Base-by-base conservation (phyloP, 2,888 invertebrate species). In the Lycia hirtaria region DNA sequence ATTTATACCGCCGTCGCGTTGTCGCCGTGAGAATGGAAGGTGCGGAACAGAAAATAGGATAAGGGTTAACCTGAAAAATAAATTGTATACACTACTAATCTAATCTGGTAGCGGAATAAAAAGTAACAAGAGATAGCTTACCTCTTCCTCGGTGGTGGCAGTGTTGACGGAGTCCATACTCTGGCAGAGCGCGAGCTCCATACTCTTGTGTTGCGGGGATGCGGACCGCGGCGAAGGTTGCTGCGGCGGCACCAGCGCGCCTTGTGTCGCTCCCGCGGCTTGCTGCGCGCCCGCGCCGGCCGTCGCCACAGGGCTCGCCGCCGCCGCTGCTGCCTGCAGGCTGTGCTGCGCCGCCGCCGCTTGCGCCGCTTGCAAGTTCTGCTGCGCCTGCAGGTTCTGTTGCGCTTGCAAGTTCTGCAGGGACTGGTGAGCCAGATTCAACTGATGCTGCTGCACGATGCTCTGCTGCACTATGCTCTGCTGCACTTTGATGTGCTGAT, bases 101-200 rank as follows among this genome's bases (percentile, higher is more conserved):
- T 19, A 37, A 19, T 37, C 10, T 19, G 4, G 14, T 12, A 38
- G 6, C 22, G 12, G 38, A 40, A 54, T 22, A 17, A 47, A 20
- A 35, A 50, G 14, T 6, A n/a, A n/a, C n/a, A 5, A 22, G 22
- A 15, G 32, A 30, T 6, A n/a, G 68, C 96, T 94, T 81, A 98
- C 98, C 98, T 98, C 98, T 94, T 98, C 98, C 93, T 98, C 98
- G 87, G 97, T 96, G 87, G 97, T 96, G 83, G 96, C 96, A 76
- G 98, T 98, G 93, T 98, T 98, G 86, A 98, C 98, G 78, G 98
- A 98, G 93, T 98, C 98, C 98, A 98, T 98, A 93, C 98, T 98
- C 93, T 98, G 98, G 87, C 98, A 98, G 82, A 97, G 94, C 80
- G 97, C 96, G 84, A 95, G 93, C 82, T 92, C 92, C 92, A 92